These are phyloP conservation scores for Phenganax stokvisi DNA, from an alignment of 92 coral and sea anemone genomes.

Conservation along the genomic window DNA sequence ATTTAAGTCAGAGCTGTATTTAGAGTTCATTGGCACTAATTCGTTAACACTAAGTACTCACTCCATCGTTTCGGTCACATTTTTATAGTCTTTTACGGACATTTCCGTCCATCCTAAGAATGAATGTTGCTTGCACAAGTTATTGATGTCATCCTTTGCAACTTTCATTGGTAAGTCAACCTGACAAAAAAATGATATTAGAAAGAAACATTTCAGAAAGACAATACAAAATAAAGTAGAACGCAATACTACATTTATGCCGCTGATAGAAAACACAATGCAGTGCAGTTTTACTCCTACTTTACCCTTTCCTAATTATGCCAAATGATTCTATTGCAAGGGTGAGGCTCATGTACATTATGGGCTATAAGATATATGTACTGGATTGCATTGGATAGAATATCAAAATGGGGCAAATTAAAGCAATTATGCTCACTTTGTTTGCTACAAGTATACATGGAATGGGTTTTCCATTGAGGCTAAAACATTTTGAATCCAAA, in stretches of 20 bases:
- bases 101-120: conserved; percentile 98
- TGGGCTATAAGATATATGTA: too few relatives aligned
- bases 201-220: too few relatives aligned
- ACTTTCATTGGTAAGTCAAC: conserved; percentile 80
- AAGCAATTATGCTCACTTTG: conserved; percentile 47
- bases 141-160: conserved; percentile 74
- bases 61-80: conserved; percentile 93
- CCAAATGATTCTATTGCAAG: neutral
- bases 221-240: too few relatives aligned
- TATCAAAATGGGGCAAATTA: neutral
- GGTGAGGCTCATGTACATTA: too few relatives aligned
- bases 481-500: conserved; percentile 71
- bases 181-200: conserved; percentile 33
- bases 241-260: too few relatives aligned
- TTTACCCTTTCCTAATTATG: too few relatives aligned
- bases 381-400: neutral
- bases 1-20: neutral
- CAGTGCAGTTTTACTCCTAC: too few relatives aligned
- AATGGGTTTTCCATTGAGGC: conserved; percentile 70
- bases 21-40: neutral
- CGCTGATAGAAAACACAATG: too few relatives aligned
- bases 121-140: conserved; percentile 69
- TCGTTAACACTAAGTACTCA: conserved; percentile 40
- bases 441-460: conserved; percentile 89
- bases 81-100: conserved; percentile 80